A percentile compares a stretch with the other conserved stretches of the same genome.
Conservation (phyloP, 2,797 vertebrate species). For the Agapornis canus region DNA sequence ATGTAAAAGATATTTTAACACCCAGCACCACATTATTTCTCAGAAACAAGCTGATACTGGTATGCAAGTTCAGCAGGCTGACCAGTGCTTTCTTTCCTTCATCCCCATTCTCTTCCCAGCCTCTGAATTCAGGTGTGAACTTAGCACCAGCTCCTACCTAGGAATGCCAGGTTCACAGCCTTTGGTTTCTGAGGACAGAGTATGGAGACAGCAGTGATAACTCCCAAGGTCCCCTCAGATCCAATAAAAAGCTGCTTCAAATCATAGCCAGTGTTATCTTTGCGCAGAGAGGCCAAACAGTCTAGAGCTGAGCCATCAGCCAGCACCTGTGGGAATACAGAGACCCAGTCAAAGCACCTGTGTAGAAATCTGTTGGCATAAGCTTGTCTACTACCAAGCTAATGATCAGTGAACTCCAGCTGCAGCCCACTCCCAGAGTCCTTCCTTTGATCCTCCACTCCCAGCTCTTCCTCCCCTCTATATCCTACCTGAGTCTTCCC, state of each 20-base stretch:
- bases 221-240: constrained; percentile 92
- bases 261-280: constrained; percentile 98
- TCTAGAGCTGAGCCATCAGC: constrained; percentile 87
- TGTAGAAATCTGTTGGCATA: rapidly evolving
- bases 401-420: neutral
- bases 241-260: constrained; percentile 98
- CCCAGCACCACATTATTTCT: neutral
- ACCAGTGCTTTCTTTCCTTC: neutral
- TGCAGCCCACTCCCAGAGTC: neutral
- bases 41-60: neutral
- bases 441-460: neutral
- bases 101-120: neutral
- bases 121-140: neutral
- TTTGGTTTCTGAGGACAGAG: constrained; percentile 89
- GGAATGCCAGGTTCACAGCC: constrained; percentile 89
- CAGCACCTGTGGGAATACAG: constrained; percentile 80
- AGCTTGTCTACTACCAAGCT: neutral
- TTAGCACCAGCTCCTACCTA: constrained; percentile 80
- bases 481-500: neutral
- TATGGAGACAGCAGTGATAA: constrained; percentile 91
- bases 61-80: neutral
- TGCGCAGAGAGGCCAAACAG: constrained; percentile 86
- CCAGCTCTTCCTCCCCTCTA: neutral
- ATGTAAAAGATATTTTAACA: neutral
- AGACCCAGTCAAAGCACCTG: neutral